Conservation (phyloP, 1,140 invertebrate genomes). For the Chelonus insularis region DNA sequence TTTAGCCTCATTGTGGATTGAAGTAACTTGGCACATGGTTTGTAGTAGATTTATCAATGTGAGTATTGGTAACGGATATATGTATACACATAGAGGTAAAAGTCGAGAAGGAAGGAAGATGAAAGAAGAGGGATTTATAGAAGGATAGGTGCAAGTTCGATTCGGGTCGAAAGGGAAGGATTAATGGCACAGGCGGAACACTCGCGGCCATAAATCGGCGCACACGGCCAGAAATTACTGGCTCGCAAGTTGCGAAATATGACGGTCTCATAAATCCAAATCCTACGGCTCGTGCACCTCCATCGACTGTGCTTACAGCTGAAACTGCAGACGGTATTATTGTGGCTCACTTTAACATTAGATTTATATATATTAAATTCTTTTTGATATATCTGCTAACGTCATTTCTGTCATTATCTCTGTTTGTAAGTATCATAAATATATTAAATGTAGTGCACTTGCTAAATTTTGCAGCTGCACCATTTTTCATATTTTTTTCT, state of each 20-base stretch:
- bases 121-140: conserved; percentile 11
- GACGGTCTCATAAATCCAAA: conserved; percentile 59
- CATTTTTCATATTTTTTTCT: too few relatives aligned
- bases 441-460: too few relatives aligned
- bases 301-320: conserved; percentile 10
- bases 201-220: conserved; percentile 57
- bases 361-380: too few relatives aligned
- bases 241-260: conserved; percentile 59
- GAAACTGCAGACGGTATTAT: background rate
- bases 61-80: background rate
- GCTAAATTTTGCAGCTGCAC: too few relatives aligned
- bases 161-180: conserved; percentile 56
- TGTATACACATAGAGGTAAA: background rate
- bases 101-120: background rate
- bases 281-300: conserved; percentile 44
- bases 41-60: too few relatives aligned
- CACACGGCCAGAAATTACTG: conserved; percentile 56
- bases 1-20: too few relatives aligned
- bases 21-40: too few relatives aligned
- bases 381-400: too few relatives aligned
- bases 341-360: too few relatives aligned
- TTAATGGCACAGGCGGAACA: conserved; percentile 59
- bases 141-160: conserved; percentile 53
- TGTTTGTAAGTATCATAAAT: too few relatives aligned
- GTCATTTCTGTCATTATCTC: too few relatives aligned